Percentiles rank a stretch among this genome's conserved stretches.
Evolutionary conservation across 2,113 vertebrate genomes (phyloP).

Genomic region (Drymodes brunneopygia): DNA sequence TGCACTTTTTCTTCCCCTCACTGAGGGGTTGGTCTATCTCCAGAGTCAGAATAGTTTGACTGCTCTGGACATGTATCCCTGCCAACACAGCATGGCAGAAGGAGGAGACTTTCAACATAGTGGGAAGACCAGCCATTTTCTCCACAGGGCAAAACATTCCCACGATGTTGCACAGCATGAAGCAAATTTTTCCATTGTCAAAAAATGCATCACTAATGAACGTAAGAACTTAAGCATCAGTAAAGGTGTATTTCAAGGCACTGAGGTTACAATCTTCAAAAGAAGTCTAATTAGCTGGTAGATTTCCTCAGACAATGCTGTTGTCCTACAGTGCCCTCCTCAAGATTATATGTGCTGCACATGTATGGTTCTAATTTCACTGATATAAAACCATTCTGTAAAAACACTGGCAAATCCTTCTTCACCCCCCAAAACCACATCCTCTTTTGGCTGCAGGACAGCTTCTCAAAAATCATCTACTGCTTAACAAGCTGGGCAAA

Average conservation of each 20-base stretch:
- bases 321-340: not conserved
- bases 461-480: not conserved
- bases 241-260: not conserved
- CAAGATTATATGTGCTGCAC: not conserved
- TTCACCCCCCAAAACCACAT: not conserved
- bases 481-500: not conserved
- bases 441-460: conserved; percentile 39
- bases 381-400: not conserved
- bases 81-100: conserved; percentile 34
- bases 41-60: conserved; percentile 47
- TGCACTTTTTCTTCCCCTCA: not conserved
- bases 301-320: not conserved
- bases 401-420: not conserved
- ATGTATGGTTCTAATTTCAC: not conserved
- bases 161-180: not conserved
- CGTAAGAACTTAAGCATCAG: not conserved
- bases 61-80: not conserved
- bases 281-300: not conserved
- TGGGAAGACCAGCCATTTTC: not conserved
- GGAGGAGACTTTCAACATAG: not conserved
- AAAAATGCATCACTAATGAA: not conserved
- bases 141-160: not conserved
- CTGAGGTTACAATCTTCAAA: not conserved
- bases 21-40: not conserved
- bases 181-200: not conserved